Percentiles rank a stretch among this genome's conserved stretches.
Evolutionary conservation across 2,113 vertebrate genomes (phyloP).

Genomic region (Neoarius graeffei): DNA sequence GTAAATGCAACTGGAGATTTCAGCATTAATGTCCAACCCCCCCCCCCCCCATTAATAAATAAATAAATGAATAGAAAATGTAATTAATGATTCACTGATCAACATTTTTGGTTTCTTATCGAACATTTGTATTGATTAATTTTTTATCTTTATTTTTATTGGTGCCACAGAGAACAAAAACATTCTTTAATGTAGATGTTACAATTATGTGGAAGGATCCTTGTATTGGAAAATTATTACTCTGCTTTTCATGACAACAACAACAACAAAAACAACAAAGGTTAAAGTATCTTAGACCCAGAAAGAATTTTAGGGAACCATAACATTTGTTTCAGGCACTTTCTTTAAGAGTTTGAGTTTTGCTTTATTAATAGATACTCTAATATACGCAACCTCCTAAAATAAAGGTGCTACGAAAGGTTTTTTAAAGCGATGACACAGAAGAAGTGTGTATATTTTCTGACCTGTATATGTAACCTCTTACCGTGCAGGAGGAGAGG

Average conservation of each 20-base stretch:
- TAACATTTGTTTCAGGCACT: too few species aligned
- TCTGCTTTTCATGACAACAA: neutral
- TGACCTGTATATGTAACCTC: constrained; percentile 1
- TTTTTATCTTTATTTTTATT: neutral
- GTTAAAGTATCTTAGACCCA: neutral
- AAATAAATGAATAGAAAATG: neutral
- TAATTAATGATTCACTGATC: neutral
- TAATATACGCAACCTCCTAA: neutral
- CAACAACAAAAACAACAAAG: neutral
- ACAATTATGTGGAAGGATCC: neutral
- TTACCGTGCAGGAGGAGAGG: constrained; percentile 54
- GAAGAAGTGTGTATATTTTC: neutral
- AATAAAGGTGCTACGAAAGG: neutral
- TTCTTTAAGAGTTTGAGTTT: too few species aligned
- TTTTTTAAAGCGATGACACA: neutral
- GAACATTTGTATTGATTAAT: neutral
- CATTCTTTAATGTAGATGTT: neutral
- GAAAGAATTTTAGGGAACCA: too few species aligned
- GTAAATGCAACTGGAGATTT: too few species aligned
- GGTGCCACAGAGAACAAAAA: neutral
- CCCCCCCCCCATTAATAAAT: neutral
- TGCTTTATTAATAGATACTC: neutral
- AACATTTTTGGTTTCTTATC: neutral
- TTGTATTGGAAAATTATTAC: neutral
- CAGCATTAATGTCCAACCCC: neutral